Evolutionary conservation across 2,888 invertebrate genomes (phyloP).

Genomic region (Proisotoma minuta): DNA sequence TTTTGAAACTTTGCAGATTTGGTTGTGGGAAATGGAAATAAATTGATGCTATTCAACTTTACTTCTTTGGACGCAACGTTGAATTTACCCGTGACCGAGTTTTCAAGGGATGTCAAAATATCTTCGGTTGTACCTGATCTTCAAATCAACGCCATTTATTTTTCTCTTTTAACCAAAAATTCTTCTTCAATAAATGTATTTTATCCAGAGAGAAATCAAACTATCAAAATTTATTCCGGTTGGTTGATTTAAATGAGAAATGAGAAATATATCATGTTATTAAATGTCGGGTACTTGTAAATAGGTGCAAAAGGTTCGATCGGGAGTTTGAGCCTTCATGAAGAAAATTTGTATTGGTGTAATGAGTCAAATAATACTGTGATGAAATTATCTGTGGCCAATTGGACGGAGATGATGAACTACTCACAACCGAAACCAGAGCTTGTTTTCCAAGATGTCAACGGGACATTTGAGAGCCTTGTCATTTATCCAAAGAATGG

Average conservation of each 20-base stretch:
- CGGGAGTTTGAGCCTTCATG: background rate
- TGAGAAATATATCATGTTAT: background rate
- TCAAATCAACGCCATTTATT: background rate
- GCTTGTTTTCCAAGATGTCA: background rate
- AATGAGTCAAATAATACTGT: background rate
- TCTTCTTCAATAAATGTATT: background rate
- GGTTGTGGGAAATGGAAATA: background rate
- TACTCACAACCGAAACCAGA: background rate
- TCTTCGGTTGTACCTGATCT: background rate
- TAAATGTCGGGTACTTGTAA: background rate
- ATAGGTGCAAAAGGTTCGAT: background rate
- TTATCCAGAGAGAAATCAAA: background rate
- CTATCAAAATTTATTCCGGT: background rate
- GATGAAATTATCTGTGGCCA: background rate
- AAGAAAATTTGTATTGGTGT: background rate
- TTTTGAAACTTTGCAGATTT: background rate
- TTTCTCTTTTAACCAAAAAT: background rate
- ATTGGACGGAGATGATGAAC: background rate
- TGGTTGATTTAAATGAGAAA: too few relatives aligned
- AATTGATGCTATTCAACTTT: background rate
- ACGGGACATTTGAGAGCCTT: conserved; percentile 5
- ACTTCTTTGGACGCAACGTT: background rate
- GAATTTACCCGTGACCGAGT: background rate
- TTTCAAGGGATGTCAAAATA: background rate
- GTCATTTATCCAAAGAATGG: conserved; percentile 4